Percentiles rank a stretch among this genome's conserved stretches.
Conservation (phyloP, 1,140 invertebrate genomes). For the Formica selysi region DNA sequence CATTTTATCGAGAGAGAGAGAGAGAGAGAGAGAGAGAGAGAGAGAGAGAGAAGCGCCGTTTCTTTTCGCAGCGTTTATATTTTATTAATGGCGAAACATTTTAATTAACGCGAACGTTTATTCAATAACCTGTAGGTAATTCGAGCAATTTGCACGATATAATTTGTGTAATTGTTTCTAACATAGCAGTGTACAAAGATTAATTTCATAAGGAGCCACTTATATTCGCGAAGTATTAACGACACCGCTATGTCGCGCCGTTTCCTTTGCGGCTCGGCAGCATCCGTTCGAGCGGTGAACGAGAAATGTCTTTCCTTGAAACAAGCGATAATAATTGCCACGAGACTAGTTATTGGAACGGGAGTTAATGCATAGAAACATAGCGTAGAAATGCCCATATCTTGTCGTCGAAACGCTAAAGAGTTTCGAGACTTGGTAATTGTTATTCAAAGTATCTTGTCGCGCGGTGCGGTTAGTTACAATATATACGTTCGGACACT, state of each 20-base stretch:
- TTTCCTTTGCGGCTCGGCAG: not conserved
- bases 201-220: conserved; percentile 4
- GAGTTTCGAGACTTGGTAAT: conserved; percentile 35
- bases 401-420: not conserved
- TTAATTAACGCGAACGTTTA: not conserved
- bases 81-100: not conserved
- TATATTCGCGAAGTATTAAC: conserved; percentile 4
- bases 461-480: conserved; percentile 21
- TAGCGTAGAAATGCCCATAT: not conserved
- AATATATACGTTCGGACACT: conserved; percentile 11
- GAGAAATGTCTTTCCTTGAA: conserved; percentile 13
- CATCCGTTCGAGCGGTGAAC: not conserved
- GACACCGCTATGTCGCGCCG: too few relatives aligned
- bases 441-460: conserved; percentile 45
- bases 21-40: not conserved
- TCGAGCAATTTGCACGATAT: too few relatives aligned
- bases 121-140: not conserved
- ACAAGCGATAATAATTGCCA: too few relatives aligned
- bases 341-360: too few relatives aligned
- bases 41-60: not conserved
- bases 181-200: not conserved
- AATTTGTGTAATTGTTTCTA: conserved; percentile 23
- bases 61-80: not conserved
- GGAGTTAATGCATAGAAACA: too few relatives aligned
- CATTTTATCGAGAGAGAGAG: not conserved